phyloP scores from a whole-genome alignment of 2,113 vertebrate genomes.

The Campylomormyrus tamandua region DNA sequence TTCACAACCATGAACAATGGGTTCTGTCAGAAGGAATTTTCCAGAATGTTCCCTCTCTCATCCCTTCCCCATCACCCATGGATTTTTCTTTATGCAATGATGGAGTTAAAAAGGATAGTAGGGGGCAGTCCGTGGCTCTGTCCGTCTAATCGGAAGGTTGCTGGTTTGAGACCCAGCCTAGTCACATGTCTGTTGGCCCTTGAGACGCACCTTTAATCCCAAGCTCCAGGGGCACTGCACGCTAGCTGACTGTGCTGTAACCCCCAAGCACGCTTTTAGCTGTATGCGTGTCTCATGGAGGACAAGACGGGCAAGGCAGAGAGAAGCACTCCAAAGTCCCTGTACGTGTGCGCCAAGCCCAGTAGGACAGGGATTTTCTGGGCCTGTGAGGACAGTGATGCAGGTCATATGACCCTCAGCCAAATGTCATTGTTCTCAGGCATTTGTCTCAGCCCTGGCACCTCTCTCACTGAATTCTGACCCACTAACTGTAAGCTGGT shows the following conservation, averaged over 20 bases:
- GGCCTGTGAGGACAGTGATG: conserved; percentile 10
- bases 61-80: neutral
- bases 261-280: no score
- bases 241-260: no score
- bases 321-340: neutral
- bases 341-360: neutral
- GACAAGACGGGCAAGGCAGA: neutral
- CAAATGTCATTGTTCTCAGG: neutral
- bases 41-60: neutral
- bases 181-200: no score
- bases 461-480: neutral
- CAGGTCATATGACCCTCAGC: conserved; percentile 18
- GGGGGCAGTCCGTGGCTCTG: no score
- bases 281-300: no score
- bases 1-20: neutral
- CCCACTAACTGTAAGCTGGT: neutral
- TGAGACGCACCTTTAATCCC: no score
- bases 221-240: no score
- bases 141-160: no score
- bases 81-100: conserved; percentile 21
- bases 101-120: conserved; percentile 33
- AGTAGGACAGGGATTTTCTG: conserved; percentile 19
- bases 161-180: no score
- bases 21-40: neutral
- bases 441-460: conserved; percentile 12